A percentile compares a stretch with the other conserved stretches of the same genome.
These are phyloP conservation scores for Peromyscus californicus DNA, from an alignment of 2,113 vertebrate species.

Conservation along the genomic window DNA sequence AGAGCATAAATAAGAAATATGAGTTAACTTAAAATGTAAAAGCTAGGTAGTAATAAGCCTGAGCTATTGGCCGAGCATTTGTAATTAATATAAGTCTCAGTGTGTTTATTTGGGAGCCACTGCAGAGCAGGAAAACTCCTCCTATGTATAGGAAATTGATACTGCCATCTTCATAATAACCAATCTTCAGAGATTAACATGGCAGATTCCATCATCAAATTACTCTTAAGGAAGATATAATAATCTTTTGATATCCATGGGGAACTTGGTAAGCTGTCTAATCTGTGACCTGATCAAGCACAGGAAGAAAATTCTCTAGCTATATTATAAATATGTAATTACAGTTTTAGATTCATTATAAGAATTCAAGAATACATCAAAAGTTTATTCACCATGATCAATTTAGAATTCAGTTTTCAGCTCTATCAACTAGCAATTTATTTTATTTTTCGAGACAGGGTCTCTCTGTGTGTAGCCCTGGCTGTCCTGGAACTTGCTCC, in stretches of 20 bases:
- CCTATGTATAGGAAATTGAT: neutral
- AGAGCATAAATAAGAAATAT: no score
- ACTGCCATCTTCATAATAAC: neutral
- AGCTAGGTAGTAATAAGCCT: no score
- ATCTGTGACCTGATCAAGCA: neutral
- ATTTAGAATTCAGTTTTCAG: neutral
- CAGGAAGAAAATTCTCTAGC: neutral
- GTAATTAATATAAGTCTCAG: no score
- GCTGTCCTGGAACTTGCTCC: neutral
- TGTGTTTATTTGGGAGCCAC: no score
- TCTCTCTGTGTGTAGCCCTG: neutral
- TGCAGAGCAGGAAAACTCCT: no score
- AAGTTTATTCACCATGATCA: neutral
- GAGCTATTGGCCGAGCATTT: no score
- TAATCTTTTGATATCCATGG: neutral
- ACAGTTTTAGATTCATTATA: neutral
- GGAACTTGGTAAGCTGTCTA: neutral
- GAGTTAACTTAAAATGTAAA: no score
- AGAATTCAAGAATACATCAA: neutral
- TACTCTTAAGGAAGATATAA: neutral
- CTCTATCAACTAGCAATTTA: neutral
- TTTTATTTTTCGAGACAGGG: neutral
- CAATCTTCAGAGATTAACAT: neutral
- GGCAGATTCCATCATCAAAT: neutral
- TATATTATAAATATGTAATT: conserved; percentile 2